These are phyloP conservation scores for Rhinoraja longicauda DNA, from an alignment of 2,797 vertebrate species.

Conservation along the genomic window DNA sequence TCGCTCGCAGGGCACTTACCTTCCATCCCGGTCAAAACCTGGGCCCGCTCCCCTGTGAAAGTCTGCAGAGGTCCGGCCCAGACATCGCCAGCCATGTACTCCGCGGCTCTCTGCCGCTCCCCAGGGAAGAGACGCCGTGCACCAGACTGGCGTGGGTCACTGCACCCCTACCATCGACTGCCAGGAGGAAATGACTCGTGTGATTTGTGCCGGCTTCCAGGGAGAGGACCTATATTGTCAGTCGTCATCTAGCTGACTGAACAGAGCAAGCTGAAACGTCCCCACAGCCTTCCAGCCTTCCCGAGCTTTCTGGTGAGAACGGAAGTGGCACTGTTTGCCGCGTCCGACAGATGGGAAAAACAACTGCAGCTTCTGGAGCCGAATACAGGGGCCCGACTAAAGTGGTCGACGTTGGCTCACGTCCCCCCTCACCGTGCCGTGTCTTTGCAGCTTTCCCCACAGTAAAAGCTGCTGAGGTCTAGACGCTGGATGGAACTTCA, in stretches of 20 bases:
- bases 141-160: neutral
- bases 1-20: neutral
- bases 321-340: too few relatives aligned
- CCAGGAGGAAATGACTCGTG: neutral
- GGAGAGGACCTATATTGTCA: neutral
- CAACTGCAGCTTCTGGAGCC: too few relatives aligned
- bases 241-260: neutral
- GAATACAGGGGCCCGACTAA: too few relatives aligned
- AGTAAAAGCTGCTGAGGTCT: too few relatives aligned
- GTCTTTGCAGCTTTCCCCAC: too few relatives aligned
- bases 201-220: neutral
- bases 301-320: too few relatives aligned
- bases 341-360: too few relatives aligned
- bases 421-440: too few relatives aligned
- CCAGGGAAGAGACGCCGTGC: neutral
- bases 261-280: neutral
- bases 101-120: neutral
- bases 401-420: too few relatives aligned
- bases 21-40: neutral
- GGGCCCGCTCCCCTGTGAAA: neutral
- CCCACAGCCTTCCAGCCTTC: neutral
- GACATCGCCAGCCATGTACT: neutral
- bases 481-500: too few relatives aligned
- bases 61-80: neutral
- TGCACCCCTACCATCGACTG: neutral